Percentiles rank a stretch among this genome's conserved stretches.
These are phyloP conservation scores for Eristalis arbustorum DNA, from an alignment of 2,888 invertebrate species.

Conservation along the genomic window DNA sequence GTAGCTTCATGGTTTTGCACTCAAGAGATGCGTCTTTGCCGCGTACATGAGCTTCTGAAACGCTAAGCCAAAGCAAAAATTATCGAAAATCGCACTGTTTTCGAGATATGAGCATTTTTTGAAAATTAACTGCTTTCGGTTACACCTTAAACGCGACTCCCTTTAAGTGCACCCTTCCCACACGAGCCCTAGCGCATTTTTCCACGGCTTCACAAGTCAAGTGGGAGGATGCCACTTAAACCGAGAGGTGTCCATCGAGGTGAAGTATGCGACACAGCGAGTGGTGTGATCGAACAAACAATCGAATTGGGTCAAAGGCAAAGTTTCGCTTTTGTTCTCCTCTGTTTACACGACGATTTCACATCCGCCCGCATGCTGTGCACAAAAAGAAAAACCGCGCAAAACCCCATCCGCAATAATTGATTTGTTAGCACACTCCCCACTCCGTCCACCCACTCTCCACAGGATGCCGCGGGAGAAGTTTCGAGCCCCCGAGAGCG, in stretches of 20 bases:
- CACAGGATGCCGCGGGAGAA: neutral
- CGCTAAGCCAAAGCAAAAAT: no score
- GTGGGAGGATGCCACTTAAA: neutral
- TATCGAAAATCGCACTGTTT: no score
- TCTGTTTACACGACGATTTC: neutral
- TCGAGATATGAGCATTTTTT: no score
- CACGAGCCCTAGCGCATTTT: no score
- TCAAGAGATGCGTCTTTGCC: no score
- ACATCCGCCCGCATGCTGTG: conserved; percentile 5
- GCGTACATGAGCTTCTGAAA: no score
- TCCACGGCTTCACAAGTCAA: conserved; percentile 18
- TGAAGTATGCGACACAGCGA: neutral
- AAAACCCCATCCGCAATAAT: conserved; percentile 59
- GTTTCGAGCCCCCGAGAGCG: conserved; percentile 31
- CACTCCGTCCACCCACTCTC: neutral
- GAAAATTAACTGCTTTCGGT: no score
- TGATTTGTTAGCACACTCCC: conserved; percentile 52
- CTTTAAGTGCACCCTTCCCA: no score
- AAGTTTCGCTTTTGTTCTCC: conserved; percentile 4
- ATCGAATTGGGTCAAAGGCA: conserved; percentile 58
- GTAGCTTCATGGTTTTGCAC: no score
- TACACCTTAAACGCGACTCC: no score
- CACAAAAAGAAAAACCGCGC: conserved; percentile 39
- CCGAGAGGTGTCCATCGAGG: neutral
- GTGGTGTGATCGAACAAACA: neutral